Base-by-base conservation (phyloP, 2,888 invertebrate genomes). In the Peribatodes rhomboidaria region DNA sequence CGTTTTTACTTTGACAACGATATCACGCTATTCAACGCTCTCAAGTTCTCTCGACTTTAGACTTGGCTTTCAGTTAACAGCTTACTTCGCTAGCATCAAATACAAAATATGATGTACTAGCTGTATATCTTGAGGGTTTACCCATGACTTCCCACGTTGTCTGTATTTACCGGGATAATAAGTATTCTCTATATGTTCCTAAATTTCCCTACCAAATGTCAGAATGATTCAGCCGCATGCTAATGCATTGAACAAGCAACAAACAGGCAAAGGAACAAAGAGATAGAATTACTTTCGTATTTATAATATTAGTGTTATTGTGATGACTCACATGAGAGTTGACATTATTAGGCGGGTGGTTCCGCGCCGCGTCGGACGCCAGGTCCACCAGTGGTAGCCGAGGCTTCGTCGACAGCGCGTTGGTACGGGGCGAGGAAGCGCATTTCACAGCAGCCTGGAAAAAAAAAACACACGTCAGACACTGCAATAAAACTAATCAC, bases 381-480 rank as follows among this genome's bases (percentile, higher is more conserved):
- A 92, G 76, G 72, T 91, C 87, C 66, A 87, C 89, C 81, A 92
- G 80, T 72, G 92, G 92, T 78, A 90, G 75, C 68, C 92, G 88
- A 74, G 92, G 89, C 78, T 93, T 93, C 78, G 87, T 90, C 74
- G 92, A 90, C 86, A 93, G 85, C 80, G 90, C 88, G 76, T 87
- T 90, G 78, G 91, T 92, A 74, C 93, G 92, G 79, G 93, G 92
- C 78, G 90, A 92, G 72, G 93, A 88, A 85, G 87, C 93, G 83
- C 90, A 91, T 90, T 93, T 93, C 74, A 93, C 91, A 81, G 92
- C 92, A 86, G 92, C 90, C 93, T 93, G 89, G 41, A 49, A 71
- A 78, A 57, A 78, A 57, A 78, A 77, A 16, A 70, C 13, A 44
- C 27, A 27, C 4, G 22, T 41, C 9, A 41, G 10, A 37, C 14